Evolutionary conservation across 1,140 invertebrate species (phyloP).

Genomic region (Mercenaria mercenaria): DNA sequence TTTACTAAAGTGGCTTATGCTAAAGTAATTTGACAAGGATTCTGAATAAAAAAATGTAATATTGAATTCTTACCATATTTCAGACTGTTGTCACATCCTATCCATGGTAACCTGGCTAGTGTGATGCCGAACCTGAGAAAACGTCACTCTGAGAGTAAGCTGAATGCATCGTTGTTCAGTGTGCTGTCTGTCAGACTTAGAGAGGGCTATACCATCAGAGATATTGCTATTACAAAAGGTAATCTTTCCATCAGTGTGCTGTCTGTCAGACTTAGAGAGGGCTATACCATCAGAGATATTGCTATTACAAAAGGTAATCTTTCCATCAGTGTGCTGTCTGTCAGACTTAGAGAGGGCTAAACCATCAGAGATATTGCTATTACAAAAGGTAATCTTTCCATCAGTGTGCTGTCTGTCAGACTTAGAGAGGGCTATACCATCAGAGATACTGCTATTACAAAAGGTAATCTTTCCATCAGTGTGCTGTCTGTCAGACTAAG

Average conservation of each 20-base stretch:
- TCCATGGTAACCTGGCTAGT: constrained; percentile 72
- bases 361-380: constrained; percentile 89
- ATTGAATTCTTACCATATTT: too few species aligned
- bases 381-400: constrained; percentile 80
- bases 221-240: constrained; percentile 86
- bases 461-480: constrained; percentile 86
- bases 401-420: constrained; percentile 91
- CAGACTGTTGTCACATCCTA: constrained; percentile 79
- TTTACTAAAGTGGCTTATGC: too few species aligned
- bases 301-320: constrained; percentile 81
- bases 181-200: constrained; percentile 92
- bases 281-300: constrained; percentile 91
- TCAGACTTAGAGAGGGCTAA: constrained; percentile 93
- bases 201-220: constrained; percentile 93
- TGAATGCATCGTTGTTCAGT: constrained; percentile 89
- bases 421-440: constrained; percentile 93
- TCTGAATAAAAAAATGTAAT: too few species aligned
- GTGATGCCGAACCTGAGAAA: constrained; percentile 88
- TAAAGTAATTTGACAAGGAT: too few species aligned
- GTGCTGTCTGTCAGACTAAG: constrained; percentile 92
- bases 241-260: constrained; percentile 88
- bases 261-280: constrained; percentile 92
- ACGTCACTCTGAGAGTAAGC: constrained; percentile 90
- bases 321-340: constrained; percentile 90
- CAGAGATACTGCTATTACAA: constrained; percentile 87